Evolutionary conservation across 2,888 invertebrate species (phyloP).

Genomic region (Syritta pipiens): DNA sequence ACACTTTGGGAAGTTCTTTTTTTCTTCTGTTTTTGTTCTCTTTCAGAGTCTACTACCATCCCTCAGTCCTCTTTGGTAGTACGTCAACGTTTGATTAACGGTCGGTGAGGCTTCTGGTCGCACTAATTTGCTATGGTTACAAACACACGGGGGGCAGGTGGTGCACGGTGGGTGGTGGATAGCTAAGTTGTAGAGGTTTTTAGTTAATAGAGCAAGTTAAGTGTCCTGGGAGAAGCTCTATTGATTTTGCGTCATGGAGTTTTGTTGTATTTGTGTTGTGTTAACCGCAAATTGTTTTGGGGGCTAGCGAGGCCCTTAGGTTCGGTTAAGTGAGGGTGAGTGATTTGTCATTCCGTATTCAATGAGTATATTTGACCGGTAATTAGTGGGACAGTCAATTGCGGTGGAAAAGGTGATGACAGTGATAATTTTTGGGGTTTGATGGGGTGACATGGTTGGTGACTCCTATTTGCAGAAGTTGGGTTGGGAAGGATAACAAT

Average conservation of each 20-base stretch:
- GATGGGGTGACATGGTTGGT: not conserved
- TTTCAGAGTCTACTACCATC: not conserved
- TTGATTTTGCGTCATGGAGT: conserved; percentile 28
- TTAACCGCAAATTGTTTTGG: conserved; percentile 40
- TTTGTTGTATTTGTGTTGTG: conserved; percentile 10
- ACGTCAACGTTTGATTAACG: conserved; percentile 59
- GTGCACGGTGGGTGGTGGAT: too few relatives aligned
- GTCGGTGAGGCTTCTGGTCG: conserved; percentile 19
- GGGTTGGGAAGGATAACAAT: too few relatives aligned
- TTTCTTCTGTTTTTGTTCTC: not conserved
- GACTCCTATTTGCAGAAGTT: too few relatives aligned
- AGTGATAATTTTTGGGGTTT: not conserved
- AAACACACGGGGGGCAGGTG: conserved; percentile 7
- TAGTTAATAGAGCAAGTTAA: conserved; percentile 52
- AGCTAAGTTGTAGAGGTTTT: conserved; percentile 49
- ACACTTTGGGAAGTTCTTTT: conserved; percentile 8
- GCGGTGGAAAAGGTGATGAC: conserved; percentile 13
- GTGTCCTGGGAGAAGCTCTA: conserved; percentile 44
- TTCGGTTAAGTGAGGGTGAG: conserved; percentile 26
- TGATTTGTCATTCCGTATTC: conserved; percentile 19
- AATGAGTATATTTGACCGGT: conserved; percentile 25
- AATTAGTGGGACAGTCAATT: conserved; percentile 31
- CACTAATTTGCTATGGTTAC: conserved; percentile 51
- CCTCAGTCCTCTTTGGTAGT: not conserved
- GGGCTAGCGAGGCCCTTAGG: conserved; percentile 9